These are phyloP conservation scores for Phthorimaea operculella DNA, from an alignment of 1,140 invertebrate genomes.

Conservation along the genomic window DNA sequence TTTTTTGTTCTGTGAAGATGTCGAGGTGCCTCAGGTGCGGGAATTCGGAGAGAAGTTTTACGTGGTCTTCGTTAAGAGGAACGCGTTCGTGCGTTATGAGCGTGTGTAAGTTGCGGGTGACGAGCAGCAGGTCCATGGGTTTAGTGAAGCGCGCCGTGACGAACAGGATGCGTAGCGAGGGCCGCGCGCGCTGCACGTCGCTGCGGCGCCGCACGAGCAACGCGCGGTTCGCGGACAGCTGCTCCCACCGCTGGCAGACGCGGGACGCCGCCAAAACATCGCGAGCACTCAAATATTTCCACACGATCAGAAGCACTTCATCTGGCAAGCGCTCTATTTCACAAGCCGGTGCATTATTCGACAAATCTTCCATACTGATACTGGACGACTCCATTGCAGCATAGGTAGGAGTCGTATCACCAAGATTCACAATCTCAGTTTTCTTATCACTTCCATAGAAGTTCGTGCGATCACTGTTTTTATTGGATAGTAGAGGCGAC, in stretches of 20 bases:
- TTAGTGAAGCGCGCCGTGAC: background rate
- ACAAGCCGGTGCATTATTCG: background rate
- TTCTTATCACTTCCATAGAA: too few relatives aligned
- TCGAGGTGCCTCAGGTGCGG: background rate
- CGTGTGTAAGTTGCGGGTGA: background rate
- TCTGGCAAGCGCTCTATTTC: conserved; percentile 29
- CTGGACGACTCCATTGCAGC: too few relatives aligned
- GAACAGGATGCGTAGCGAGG: background rate
- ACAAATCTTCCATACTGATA: too few relatives aligned
- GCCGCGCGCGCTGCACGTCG: background rate
- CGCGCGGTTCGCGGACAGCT: conserved; percentile 3
- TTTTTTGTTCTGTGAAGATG: background rate
- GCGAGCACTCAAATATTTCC: conserved; percentile 16
- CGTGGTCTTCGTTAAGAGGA: background rate
- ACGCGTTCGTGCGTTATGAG: background rate
- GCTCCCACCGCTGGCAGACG: conserved; percentile 22
- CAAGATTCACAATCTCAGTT: too few relatives aligned
- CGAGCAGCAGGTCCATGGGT: background rate
- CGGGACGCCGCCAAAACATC: conserved; percentile 11
- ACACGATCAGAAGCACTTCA: conserved; percentile 29
- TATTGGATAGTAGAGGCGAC: too few relatives aligned
- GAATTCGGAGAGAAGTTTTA: background rate
- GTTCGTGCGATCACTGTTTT: too few relatives aligned
- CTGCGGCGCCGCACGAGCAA: conserved; percentile 6
- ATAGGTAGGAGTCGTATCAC: too few relatives aligned